Evolutionary conservation across 1,140 invertebrate species (phyloP).

Genomic region (Conus betulinus): DNA sequence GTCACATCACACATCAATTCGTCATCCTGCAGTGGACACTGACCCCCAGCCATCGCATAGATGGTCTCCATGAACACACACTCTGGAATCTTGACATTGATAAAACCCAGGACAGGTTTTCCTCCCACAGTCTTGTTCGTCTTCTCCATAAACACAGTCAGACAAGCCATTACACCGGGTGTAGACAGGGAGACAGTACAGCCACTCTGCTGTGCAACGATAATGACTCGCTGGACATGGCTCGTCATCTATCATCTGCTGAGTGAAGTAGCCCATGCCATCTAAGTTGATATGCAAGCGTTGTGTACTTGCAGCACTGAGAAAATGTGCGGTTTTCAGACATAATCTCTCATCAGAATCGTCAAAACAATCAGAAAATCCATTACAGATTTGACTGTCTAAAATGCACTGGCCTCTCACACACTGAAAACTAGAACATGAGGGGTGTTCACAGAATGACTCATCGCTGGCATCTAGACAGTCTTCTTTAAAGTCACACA

Average conservation of each 20-base stretch:
- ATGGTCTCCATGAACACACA: background rate
- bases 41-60: background rate
- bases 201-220: background rate
- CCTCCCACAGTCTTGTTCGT: background rate
- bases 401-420: background rate
- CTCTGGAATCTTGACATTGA: background rate
- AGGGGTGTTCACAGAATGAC: background rate
- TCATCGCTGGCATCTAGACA: background rate
- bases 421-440: background rate
- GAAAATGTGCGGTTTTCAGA: too few species aligned
- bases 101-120: background rate
- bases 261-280: background rate
- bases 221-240: slow-evolving; percentile 8
- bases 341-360: background rate
- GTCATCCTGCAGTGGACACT: background rate
- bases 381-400: background rate
- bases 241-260: background rate
- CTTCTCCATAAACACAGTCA: background rate
- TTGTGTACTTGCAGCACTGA: background rate
- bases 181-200: background rate
- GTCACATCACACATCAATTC: background rate
- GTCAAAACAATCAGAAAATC: slow-evolving; percentile 12
- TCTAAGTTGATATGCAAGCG: background rate
- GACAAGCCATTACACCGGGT: background rate
- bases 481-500: slow-evolving; percentile 23